These are phyloP conservation scores for Antitype chi DNA, from an alignment of 2,888 invertebrate species.

Conservation along the genomic window DNA sequence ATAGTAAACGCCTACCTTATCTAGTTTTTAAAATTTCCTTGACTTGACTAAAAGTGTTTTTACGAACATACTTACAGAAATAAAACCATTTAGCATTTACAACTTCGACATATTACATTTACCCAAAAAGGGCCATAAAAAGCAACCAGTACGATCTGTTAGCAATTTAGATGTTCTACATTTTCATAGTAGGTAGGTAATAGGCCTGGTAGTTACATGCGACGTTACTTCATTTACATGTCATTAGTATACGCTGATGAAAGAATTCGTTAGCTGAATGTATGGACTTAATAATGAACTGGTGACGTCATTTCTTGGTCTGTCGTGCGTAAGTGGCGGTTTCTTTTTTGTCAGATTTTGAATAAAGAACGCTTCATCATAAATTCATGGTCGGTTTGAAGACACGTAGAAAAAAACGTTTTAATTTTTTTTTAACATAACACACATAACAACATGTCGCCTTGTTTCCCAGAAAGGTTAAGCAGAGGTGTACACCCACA, in stretches of 20 bases:
- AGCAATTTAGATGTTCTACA: constrained; percentile 34
- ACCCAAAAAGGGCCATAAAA: constrained; percentile 16
- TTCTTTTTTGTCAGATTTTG: constrained; percentile 9
- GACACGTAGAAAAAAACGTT: neutral
- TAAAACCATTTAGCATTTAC: no score
- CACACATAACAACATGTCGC: no score
- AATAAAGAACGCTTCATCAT: constrained; percentile 4
- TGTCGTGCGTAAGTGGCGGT: constrained; percentile 9
- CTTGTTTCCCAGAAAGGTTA: no score
- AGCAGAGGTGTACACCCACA: no score
- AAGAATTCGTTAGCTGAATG: constrained; percentile 47
- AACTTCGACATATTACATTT: neutral
- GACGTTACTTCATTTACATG: constrained; percentile 58
- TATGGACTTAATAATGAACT: constrained; percentile 35
- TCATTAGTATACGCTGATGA: constrained; percentile 49
- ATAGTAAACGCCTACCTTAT: no score
- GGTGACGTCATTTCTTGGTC: constrained; percentile 44
- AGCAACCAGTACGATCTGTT: constrained; percentile 16
- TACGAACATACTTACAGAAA: no score
- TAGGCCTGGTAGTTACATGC: constrained; percentile 34
- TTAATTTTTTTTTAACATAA: neutral
- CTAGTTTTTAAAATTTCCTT: no score
- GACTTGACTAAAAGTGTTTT: no score
- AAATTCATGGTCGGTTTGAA: neutral
- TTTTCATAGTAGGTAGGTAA: constrained; percentile 42